Conservation (phyloP, 2,888 invertebrate genomes). For the Sphaerolaimus hirsutus region DNA sequence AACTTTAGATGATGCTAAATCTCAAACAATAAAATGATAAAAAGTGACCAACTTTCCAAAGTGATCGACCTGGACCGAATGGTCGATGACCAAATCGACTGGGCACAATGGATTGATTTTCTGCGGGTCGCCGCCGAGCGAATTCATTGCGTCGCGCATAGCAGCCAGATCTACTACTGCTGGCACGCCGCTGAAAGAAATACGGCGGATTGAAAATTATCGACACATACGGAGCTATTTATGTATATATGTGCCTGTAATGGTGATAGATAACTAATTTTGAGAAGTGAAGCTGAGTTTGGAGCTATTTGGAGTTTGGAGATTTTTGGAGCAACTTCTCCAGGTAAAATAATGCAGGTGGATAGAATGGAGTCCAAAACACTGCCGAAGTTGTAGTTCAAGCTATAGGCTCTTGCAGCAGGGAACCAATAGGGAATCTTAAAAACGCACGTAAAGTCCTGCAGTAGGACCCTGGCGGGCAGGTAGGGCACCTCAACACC, state of each 20-base stretch:
- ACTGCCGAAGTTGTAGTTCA: too few relatives aligned
- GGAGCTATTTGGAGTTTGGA: too few relatives aligned
- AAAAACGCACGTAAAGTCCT: conserved; percentile 42
- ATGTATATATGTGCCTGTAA: too few relatives aligned
- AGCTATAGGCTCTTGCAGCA: too few relatives aligned
- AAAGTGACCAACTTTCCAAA: conserved; percentile 34
- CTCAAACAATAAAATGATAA: neutral
- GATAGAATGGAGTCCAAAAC: too few relatives aligned
- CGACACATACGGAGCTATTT: too few relatives aligned
- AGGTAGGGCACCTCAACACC: conserved; percentile 73
- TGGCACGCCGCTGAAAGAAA: conserved; percentile 57
- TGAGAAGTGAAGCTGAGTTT: too few relatives aligned
- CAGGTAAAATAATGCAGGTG: too few relatives aligned
- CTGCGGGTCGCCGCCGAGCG: conserved; percentile 60
- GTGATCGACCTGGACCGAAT: conserved; percentile 89
- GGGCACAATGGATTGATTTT: conserved; percentile 90
- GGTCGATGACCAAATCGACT: conserved; percentile 89
- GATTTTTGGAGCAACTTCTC: too few relatives aligned
- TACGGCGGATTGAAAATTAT: too few relatives aligned
- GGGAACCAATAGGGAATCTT: too few relatives aligned
- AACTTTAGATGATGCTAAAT: neutral
- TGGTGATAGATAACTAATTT: too few relatives aligned
- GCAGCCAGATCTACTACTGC: conserved; percentile 96
- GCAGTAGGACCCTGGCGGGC: conserved; percentile 77
- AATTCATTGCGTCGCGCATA: conserved; percentile 78